Base-by-base conservation (phyloP, 30 jellyfish, hydroid and myxozoan genomes). In the Hydractinia symbiolongicarpus region DNA sequence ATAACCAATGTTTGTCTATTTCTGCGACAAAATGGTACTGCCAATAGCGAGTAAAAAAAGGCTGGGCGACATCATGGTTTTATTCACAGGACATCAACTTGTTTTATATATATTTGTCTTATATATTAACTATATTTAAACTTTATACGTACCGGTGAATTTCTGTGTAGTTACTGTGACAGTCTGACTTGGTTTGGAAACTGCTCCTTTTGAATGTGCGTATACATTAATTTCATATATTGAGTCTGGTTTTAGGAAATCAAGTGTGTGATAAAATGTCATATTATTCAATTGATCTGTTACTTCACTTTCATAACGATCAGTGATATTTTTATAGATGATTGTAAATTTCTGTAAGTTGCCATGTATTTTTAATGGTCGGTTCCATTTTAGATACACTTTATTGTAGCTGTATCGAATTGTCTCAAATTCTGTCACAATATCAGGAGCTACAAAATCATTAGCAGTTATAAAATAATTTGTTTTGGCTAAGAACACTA, bases 291-390 rank as follows among this genome's bases (percentile, higher is more conserved):
- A 76, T 54, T 75, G 81, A 4, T 17, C 49, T 61, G 21, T 51
- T 61, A 79, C 52, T 61, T 8, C 10, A 5, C n/a, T 83, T 40
- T 67, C 15, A 66, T 61, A 79, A 14, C 58, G 64, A 9, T 83
- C 83, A 50, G 83, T 79, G 8, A 82, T 55, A 57, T 92, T 92
- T 74, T 83, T 81, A 69, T 86, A 92, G 51, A 72, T 67, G 7
- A 92, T 75, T 13, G 88, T 67, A 73, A 81, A 92, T 62, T 76
- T 89, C 7, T 82, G 67, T 44, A 92, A 75, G 14, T 55, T 57
- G 13, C 98, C 98, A 61, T 92, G 87, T 75, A 78, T 82, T 11
- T 40, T 52, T 9, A 54, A 58, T 0, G 98, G 98, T 19, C 88
- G 88, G 19, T 73, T 77, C 98, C 98, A 92, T 54, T 84, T 70